Conservation (phyloP, 1,140 invertebrate genomes). For the Steinernema khuongi region DNA sequence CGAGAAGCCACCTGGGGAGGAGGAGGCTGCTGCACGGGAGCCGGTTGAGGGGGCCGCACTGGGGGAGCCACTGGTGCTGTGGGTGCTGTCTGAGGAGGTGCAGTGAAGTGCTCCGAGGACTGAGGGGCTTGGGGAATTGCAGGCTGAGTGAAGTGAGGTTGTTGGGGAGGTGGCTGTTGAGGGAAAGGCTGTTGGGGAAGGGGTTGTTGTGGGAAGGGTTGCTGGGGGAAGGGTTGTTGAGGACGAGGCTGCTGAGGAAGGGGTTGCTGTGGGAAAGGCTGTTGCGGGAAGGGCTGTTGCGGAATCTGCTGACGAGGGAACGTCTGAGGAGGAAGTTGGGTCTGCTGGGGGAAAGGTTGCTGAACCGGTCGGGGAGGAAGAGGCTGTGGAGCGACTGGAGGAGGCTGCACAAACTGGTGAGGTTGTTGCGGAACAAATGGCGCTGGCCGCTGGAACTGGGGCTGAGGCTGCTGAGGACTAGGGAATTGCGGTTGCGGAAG, state of each 20-base stretch:
- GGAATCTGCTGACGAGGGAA: conserved; percentile 13
- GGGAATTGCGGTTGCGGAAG: conserved; percentile 24
- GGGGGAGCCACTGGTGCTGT: conserved; percentile 23
- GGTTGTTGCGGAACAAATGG: conserved; percentile 34
- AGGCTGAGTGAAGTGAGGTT: conserved; percentile 17
- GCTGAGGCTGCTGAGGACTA: conserved; percentile 24
- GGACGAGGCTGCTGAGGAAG: conserved; percentile 16
- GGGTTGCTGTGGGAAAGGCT: conserved; percentile 22
- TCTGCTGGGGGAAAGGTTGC: conserved; percentile 17
- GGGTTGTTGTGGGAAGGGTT: conserved; percentile 24
- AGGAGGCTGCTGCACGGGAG: conserved; percentile 22
- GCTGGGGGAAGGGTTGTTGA: conserved; percentile 24
- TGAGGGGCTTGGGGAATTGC: conserved; percentile 12
- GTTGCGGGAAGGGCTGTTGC: conserved; percentile 20
- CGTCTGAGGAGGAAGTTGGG: too few relatives aligned
- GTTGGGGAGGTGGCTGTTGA: not conserved
- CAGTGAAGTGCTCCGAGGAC: too few relatives aligned
- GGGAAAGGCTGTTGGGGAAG: not conserved
- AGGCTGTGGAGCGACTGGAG: conserved; percentile 21
- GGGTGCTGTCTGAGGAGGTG: conserved; percentile 20
- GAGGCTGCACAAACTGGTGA: conserved; percentile 22
- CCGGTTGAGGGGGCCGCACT: conserved; percentile 29
- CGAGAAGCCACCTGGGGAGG: conserved; percentile 26
- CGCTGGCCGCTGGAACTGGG: conserved; percentile 22
- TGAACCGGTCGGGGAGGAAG: conserved; percentile 17